A percentile compares a stretch with the other conserved stretches of the same genome.
These are phyloP conservation scores for Oncorhynchus masou DNA, from an alignment of 2,113 vertebrate genomes.

Conservation along the genomic window DNA sequence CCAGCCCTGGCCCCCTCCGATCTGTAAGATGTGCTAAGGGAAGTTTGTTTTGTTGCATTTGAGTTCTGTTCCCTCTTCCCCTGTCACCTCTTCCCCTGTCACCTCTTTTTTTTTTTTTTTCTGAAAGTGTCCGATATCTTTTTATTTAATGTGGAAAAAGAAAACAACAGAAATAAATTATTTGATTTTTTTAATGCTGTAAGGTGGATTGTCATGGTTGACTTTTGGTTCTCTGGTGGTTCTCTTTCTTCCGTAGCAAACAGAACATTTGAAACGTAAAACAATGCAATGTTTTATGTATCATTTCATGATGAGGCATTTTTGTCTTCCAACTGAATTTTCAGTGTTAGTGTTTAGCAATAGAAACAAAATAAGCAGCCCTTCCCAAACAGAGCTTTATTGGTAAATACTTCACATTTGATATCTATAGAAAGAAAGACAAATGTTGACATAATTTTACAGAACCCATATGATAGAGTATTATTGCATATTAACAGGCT, in stretches of 20 bases:
- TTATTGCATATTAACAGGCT: constrained; percentile 58
- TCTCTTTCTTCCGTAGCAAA: not conserved
- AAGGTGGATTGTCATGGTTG: constrained; percentile 46
- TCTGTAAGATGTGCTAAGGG: constrained; percentile 30
- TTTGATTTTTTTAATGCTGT: constrained; percentile 72
- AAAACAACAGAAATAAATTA: constrained; percentile 75
- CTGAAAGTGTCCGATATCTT: constrained; percentile 68
- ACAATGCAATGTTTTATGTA: not conserved
- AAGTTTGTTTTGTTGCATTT: constrained; percentile 58
- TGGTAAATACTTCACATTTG: constrained; percentile 35
- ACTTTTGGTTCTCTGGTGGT: constrained; percentile 26
- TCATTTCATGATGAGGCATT: not conserved
- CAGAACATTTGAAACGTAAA: not conserved
- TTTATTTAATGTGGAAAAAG: constrained; percentile 75
- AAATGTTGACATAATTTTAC: constrained; percentile 39
- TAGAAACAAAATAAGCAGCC: not conserved
- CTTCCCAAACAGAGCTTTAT: constrained; percentile 38
- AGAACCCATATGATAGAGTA: constrained; percentile 42
- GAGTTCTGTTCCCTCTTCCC: constrained; percentile 41
- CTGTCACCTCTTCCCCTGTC: constrained; percentile 30
- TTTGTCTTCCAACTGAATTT: not conserved
- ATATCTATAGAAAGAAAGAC: constrained; percentile 45
- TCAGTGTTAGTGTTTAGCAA: not conserved
- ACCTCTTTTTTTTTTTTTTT: constrained; percentile 67
- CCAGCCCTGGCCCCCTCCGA: constrained; percentile 11